Base-by-base conservation (phyloP, 2,113 vertebrate species). In the Albula goreensis region DNA sequence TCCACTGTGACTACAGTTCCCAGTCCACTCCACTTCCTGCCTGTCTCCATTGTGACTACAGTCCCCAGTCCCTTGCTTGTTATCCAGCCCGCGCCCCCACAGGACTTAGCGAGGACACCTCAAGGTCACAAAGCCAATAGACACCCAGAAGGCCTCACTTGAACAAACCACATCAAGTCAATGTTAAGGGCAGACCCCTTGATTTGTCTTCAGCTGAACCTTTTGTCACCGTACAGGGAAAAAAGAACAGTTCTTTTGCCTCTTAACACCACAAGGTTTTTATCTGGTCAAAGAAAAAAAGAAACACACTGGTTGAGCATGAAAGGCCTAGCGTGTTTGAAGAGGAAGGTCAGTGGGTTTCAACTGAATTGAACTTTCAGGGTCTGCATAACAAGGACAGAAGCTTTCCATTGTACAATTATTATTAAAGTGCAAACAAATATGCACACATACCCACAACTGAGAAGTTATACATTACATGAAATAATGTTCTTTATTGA, bases 51-150 rank as follows among this genome's bases (percentile, higher is more conserved):
- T 89, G 85, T 87, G 56, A 60, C 11, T 60, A 13, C 56, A 60
- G 3, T 60, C 12, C 56, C 56, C 17, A 15, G 56, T 86, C 83
- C 56, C 66, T 51, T 17, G 8, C 60, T 83, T 66, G 81, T 52
- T 77, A 50, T 49, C 74, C 13, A 50, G n/a, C n/a, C n/a, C n/a
- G n/a, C n/a, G n/a, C n/a, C 81, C 81, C 50, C 25, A 50, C 66
- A 22, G 5, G 80, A 9, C 48, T 22, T 50, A 2, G 50, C 15
- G 22, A 52, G 53, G 50, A 81, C 10, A 25, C 83, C 89, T 88
- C 93, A 94, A 95, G 93, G 93, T 90, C 93, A 90, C 87, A 90
- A 90, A 92, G 87, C 89, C 91, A 94, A 92, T 91, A 86, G 88
- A 84, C 31, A 53, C 82, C 60, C 63, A 52, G 57, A 85, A 90